phyloP scores from a whole-genome alignment of 1,140 invertebrate genomes.

The Drosophila tropicalis region DNA sequence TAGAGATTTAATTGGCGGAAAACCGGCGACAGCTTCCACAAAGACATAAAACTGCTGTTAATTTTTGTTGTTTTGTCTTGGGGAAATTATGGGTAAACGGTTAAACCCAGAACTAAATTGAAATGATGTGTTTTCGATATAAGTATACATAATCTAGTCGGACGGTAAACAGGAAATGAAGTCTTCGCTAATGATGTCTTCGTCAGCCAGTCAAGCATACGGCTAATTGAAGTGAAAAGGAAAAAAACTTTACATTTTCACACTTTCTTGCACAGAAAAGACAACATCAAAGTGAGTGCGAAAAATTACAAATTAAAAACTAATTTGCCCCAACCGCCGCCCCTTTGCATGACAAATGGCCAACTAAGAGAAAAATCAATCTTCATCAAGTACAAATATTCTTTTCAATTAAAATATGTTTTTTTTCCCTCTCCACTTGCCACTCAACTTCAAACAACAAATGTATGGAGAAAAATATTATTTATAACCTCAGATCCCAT shows the following conservation, averaged over 20 bases:
- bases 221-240: constrained; percentile 51
- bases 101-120: neutral
- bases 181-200: constrained; percentile 41
- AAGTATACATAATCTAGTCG: neutral
- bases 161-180: constrained; percentile 42
- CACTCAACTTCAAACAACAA: neutral
- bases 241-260: constrained; percentile 53
- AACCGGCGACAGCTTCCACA: constrained; percentile 14
- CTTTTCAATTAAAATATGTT: constrained; percentile 57
- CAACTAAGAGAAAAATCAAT: constrained; percentile 56
- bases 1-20: constrained; percentile 19
- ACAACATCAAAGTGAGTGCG: constrained; percentile 67
- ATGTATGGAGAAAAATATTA: neutral
- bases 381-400: constrained; percentile 64
- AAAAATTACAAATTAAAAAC: constrained; percentile 63
- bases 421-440: neutral
- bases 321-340: constrained; percentile 45
- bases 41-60: neutral
- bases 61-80: neutral
- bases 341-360: constrained; percentile 48
- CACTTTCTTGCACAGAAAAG: constrained; percentile 46
- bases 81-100: neutral
- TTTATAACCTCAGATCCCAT: neutral
- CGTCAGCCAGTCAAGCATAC: constrained; percentile 27
- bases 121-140: neutral